Percentiles rank a stretch among this genome's conserved stretches.
Conservation (phyloP, 2,797 vertebrate species). For the Amblyopsis hoosieri region DNA sequence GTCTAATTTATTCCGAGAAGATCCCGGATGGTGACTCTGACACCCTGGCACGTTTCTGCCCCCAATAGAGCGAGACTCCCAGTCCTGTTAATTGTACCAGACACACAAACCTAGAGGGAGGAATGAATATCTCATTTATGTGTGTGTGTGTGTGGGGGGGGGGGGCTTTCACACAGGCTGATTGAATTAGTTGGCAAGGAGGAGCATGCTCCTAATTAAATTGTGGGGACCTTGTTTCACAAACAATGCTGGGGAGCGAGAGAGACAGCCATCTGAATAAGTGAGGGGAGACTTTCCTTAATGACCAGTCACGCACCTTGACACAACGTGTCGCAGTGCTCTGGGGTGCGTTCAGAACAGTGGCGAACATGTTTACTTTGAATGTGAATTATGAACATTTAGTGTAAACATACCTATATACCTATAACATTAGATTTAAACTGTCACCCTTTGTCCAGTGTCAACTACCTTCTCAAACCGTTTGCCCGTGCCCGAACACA, state of each 20-base stretch:
- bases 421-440: no score
- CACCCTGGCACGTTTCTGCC: constrained; percentile 35
- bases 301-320: constrained; percentile 31
- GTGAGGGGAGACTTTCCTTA: constrained; percentile 16
- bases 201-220: constrained; percentile 77
- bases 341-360: no score
- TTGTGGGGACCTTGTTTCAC: constrained; percentile 72
- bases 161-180: constrained; percentile 79
- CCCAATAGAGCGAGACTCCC: constrained; percentile 48
- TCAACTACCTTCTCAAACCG: no score
- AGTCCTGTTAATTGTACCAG: constrained; percentile 70
- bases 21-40: constrained; percentile 44
- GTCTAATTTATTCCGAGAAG: constrained; percentile 45
- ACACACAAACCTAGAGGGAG: constrained; percentile 70
- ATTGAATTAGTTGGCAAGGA: constrained; percentile 79
- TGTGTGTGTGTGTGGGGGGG: constrained; percentile 61
- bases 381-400: no score
- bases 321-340: constrained; percentile 38
- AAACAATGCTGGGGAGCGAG: constrained; percentile 52
- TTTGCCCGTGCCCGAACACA: no score
- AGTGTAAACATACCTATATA: no score
- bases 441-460: no score
- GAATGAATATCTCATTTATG: constrained; percentile 77
- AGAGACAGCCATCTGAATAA: constrained; percentile 8
- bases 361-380: no score